Conservation (phyloP, 2,113 vertebrate genomes). For the Chlamydotis undulata region DNA sequence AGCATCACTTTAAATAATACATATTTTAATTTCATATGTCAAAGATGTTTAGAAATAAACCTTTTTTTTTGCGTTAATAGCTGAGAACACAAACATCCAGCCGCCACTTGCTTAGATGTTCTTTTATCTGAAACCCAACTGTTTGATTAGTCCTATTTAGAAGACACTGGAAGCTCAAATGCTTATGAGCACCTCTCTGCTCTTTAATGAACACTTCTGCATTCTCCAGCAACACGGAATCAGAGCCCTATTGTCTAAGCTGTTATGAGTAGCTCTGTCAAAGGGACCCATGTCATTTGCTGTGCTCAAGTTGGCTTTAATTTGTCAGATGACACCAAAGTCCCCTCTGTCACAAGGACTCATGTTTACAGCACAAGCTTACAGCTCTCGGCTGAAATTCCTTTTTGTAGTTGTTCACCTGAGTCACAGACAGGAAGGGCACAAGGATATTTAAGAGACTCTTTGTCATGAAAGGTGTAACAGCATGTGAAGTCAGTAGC, state of each 20-base stretch:
- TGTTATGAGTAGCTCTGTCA: neutral
- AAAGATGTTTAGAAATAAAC: neutral
- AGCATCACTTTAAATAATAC: neutral
- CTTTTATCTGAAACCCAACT: slow-evolving; percentile 26
- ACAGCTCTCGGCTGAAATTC: neutral
- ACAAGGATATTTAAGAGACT: neutral
- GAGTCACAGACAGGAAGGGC: neutral
- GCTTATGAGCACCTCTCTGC: slow-evolving; percentile 7
- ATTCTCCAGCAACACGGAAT: slow-evolving; percentile 5
- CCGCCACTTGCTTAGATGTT: neutral
- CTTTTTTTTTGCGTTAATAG: neutral
- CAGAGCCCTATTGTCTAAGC: neutral
- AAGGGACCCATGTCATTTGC: neutral
- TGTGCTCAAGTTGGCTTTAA: neutral
- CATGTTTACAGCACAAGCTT: neutral
- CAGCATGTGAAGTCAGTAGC: neutral
- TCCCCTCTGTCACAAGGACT: rapidly evolving
- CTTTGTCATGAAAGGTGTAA: neutral
- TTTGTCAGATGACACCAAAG: neutral
- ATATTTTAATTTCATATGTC: neutral
- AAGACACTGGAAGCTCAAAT: neutral
- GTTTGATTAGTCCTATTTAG: slow-evolving; percentile 53
- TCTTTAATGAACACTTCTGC: slow-evolving; percentile 27
- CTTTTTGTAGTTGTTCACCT: neutral
- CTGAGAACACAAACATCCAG: neutral